Conservation (phyloP, 2,797 vertebrate genomes). For the Eremophila alpestris region DNA sequence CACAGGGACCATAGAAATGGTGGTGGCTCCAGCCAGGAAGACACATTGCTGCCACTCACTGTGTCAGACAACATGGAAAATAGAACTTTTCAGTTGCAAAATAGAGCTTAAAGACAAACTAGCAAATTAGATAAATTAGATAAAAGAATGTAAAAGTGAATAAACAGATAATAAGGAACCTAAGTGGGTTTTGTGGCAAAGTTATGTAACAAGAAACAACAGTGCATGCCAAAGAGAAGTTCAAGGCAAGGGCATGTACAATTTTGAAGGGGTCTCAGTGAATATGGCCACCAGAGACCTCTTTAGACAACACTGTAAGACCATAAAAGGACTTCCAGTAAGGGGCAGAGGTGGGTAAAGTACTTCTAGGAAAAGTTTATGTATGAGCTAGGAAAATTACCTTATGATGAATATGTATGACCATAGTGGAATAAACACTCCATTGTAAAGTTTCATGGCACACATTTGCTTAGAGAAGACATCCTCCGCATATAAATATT, state of each 20-base stretch:
- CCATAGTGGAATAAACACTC: background rate
- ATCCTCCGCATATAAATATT: background rate
- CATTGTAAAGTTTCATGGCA: background rate
- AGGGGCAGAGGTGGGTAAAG: background rate
- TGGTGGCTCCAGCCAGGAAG: background rate
- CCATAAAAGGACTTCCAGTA: background rate
- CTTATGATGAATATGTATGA: background rate
- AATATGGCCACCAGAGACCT: background rate
- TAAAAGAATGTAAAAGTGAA: background rate
- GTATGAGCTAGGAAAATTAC: background rate
- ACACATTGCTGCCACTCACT: background rate
- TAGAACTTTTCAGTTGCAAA: background rate
- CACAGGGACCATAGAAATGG: background rate
- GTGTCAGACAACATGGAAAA: background rate
- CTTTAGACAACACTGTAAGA: background rate
- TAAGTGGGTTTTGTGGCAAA: background rate
- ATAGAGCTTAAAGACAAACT: background rate
- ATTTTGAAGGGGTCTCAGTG: background rate
- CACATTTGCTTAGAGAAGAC: background rate
- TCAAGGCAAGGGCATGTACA: background rate
- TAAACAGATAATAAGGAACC: background rate
- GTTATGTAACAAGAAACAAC: background rate
- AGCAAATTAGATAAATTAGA: background rate
- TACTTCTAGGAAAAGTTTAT: background rate
- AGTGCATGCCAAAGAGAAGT: background rate